A percentile compares a stretch with the other conserved stretches of the same genome.
Evolutionary conservation across 37 sponge, comb jelly and placozoan species (phyloP).

Genomic region (Crambe crambe): DNA sequence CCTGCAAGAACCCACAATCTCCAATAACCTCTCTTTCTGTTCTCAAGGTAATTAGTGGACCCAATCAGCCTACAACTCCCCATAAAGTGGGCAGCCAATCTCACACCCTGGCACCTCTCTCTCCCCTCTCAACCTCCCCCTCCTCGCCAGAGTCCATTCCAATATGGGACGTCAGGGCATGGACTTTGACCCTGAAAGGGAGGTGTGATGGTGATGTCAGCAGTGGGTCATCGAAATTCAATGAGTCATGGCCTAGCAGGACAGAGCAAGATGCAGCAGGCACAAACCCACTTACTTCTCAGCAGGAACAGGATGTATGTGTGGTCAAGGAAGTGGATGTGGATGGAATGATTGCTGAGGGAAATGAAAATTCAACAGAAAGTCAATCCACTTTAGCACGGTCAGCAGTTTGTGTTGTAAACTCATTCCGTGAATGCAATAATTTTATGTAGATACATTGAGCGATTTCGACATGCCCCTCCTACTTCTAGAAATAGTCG

Average conservation of each 20-base stretch:
- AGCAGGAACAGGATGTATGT: neutral
- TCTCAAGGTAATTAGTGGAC: too few species aligned
- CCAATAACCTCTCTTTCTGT: too few species aligned
- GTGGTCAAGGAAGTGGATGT: neutral
- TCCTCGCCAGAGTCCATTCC: neutral
- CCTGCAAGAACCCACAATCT: too few species aligned
- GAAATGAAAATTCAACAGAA: neutral
- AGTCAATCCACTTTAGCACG: neutral
- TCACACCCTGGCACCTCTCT: too few species aligned
- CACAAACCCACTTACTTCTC: too few species aligned
- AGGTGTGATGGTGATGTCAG: neutral
- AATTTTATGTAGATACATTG: constrained; percentile 26
- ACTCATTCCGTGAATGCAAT: neutral
- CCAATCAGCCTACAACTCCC: too few species aligned
- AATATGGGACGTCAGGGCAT: neutral
- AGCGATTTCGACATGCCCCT: constrained; percentile 43
- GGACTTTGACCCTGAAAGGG: neutral
- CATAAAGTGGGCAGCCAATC: too few species aligned
- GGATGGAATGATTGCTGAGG: neutral
- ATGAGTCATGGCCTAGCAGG: constrained; percentile 22
- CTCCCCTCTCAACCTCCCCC: too few species aligned
- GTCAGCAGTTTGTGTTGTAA: neutral
- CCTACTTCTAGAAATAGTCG: constrained; percentile 20
- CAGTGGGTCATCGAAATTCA: constrained; percentile 15
- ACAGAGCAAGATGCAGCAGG: neutral